Percentiles rank a stretch among this genome's conserved stretches.
phyloP scores from a whole-genome alignment of 2,888 invertebrate species.

The Lasioglossum marginatum region DNA sequence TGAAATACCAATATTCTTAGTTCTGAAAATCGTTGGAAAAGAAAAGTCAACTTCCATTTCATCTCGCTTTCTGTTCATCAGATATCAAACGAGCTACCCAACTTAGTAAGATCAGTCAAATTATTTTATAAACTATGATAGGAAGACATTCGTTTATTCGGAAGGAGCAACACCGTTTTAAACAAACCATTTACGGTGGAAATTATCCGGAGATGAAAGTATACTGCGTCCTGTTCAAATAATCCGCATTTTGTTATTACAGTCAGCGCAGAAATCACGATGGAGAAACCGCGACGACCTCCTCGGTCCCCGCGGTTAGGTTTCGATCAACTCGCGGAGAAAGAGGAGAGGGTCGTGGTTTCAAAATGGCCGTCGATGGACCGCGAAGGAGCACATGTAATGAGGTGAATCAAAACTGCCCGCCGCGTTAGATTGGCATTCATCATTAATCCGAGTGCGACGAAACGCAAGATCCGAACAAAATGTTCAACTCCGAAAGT shows the following conservation, averaged over 20 bases:
- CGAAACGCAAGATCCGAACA: not conserved
- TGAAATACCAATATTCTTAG: not conserved
- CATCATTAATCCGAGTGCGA: slow-evolving; percentile 60
- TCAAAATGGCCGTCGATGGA: slow-evolving; percentile 57
- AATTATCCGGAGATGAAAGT: slow-evolving; percentile 4
- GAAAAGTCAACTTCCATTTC: not conserved
- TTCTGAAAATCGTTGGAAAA: not conserved
- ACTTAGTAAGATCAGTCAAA: not conserved
- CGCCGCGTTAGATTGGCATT: slow-evolving; percentile 67
- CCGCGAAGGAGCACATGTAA: slow-evolving; percentile 58
- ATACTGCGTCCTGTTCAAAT: slow-evolving; percentile 9
- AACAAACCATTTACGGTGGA: not conserved
- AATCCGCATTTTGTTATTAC: slow-evolving; percentile 52
- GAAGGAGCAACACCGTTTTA: not conserved
- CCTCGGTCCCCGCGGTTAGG: slow-evolving; percentile 43
- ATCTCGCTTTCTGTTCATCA: not conserved
- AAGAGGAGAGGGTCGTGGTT: slow-evolving; percentile 59
- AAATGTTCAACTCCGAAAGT: not conserved
- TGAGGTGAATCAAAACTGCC: slow-evolving; percentile 65
- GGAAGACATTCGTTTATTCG: not conserved
- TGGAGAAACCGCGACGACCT: slow-evolving; percentile 53
- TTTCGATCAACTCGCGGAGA: slow-evolving; percentile 37
- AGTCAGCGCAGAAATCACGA: slow-evolving; percentile 50
- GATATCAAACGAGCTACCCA: not conserved
- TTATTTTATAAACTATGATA: not conserved